phyloP scores from a whole-genome alignment of 2,113 vertebrate genomes.

The Xenus cinereus region DNA sequence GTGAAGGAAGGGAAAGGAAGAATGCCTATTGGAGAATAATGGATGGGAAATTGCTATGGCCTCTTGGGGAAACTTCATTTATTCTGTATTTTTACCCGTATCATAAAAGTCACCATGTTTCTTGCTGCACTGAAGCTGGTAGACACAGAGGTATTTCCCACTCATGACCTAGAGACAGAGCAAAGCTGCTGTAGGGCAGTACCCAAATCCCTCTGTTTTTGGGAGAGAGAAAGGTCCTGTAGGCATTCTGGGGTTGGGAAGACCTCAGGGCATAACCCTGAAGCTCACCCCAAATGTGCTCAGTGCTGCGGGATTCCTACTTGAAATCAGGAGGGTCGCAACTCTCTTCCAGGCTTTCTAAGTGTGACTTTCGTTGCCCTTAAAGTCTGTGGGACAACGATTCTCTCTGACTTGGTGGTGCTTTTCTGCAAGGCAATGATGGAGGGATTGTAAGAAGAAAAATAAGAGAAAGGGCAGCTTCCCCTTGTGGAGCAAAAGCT shows the following conservation, averaged over 20 bases:
- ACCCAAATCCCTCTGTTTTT: neutral
- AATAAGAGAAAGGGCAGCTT: neutral
- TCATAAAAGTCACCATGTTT: neutral
- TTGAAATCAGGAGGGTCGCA: neutral
- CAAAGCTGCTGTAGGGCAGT: neutral
- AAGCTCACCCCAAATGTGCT: neutral
- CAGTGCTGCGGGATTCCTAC: rapidly evolving
- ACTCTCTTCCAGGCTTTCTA: neutral
- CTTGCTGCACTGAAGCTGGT: neutral
- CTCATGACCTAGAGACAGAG: neutral
- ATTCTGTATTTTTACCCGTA: neutral
- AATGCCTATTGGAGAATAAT: neutral
- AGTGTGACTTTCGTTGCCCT: neutral
- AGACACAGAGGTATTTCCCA: neutral
- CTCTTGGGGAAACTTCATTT: neutral
- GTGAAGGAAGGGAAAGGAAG: neutral
- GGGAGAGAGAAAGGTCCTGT: neutral
- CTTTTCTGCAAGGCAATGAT: neutral
- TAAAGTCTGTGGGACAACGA: neutral
- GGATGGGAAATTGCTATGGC: neutral
- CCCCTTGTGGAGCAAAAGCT: neutral
- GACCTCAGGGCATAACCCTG: neutral
- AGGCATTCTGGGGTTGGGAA: rapidly evolving
- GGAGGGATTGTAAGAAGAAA: neutral
- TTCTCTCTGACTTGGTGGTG: neutral